phyloP scores from a whole-genome alignment of 2,888 invertebrate species.

The Hypomecis atomaria region DNA sequence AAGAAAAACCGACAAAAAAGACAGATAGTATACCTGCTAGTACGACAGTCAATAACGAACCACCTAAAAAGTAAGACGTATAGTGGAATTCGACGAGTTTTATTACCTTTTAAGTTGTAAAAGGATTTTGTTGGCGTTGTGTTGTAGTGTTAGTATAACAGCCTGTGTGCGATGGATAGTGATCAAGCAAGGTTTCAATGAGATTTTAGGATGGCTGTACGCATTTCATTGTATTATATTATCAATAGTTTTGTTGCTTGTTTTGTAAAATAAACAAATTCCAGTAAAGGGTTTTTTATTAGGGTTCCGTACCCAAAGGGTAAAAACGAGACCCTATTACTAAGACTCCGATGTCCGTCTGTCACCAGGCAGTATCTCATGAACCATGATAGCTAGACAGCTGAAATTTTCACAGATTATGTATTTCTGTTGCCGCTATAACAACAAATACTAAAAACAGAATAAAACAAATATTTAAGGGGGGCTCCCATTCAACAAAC shows the following conservation, averaged over 20 bases:
- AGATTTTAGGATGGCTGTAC: slow-evolving; percentile 38
- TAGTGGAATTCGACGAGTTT: slow-evolving; percentile 70
- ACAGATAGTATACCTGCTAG: slow-evolving; percentile 62
- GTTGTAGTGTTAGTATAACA: slow-evolving; percentile 49
- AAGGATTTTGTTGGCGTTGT: slow-evolving; percentile 60
- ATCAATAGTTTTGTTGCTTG: slow-evolving; percentile 54
- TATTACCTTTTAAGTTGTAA: slow-evolving; percentile 73
- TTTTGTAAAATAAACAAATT: slow-evolving; percentile 77
- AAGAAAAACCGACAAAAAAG: slow-evolving; percentile 78
- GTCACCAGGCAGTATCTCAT: too few relatives aligned
- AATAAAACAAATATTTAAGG: too few relatives aligned
- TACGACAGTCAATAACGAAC: slow-evolving; percentile 32
- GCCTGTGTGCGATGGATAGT: slow-evolving; percentile 39
- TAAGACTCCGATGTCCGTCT: too few relatives aligned
- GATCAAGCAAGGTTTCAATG: slow-evolving; percentile 36
- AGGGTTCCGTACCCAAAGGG: too few relatives aligned
- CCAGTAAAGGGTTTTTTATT: slow-evolving; percentile 48
- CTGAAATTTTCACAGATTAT: too few relatives aligned
- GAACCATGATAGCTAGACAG: too few relatives aligned
- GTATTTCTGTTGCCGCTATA: too few relatives aligned
- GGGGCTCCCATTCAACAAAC: too few relatives aligned
- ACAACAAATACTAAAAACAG: too few relatives aligned
- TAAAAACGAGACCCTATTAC: too few relatives aligned
- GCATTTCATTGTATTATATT: slow-evolving; percentile 46
- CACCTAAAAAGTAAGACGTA: slow-evolving; percentile 67